phyloP scores from a whole-genome alignment of 2,888 invertebrate genomes.

The Eristalis tenax region DNA sequence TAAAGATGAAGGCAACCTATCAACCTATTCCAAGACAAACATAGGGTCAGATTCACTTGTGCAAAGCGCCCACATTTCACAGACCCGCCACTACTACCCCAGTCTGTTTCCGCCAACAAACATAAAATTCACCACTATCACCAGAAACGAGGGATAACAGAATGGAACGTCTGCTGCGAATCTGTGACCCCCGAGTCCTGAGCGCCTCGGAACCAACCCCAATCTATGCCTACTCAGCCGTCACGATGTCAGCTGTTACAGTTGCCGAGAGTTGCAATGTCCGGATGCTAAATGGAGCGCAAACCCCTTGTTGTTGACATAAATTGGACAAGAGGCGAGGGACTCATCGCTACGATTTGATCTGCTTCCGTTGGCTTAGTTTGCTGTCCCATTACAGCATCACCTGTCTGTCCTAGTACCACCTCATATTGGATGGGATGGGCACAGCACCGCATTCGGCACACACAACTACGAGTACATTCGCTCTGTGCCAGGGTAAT shows the following conservation, averaged over 20 bases:
- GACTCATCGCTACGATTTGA: conserved; percentile 19
- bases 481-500: not conserved
- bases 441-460: not conserved
- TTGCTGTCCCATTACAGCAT: conserved; percentile 26
- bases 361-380: conserved; percentile 21
- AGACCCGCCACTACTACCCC: too few relatives aligned
- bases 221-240: too few relatives aligned
- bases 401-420: conserved; percentile 44
- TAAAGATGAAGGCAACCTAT: too few relatives aligned
- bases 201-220: too few relatives aligned
- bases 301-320: conserved; percentile 31
- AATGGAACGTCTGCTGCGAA: too few relatives aligned
- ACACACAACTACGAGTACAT: not conserved
- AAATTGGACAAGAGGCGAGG: not conserved
- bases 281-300: conserved; percentile 44
- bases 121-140: too few relatives aligned
- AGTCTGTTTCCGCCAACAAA: too few relatives aligned
- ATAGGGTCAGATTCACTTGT: too few relatives aligned
- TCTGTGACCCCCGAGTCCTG: too few relatives aligned
- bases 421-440: conserved; percentile 17
- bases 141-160: too few relatives aligned
- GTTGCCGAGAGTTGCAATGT: conserved; percentile 20
- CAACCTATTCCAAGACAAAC: too few relatives aligned
- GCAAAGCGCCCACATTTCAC: too few relatives aligned
- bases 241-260: not conserved